Evolutionary conservation across 2,888 invertebrate genomes (phyloP), one percentile per base, ranked within the genome.

Genomic region (Cynaeus angustus): DNA sequence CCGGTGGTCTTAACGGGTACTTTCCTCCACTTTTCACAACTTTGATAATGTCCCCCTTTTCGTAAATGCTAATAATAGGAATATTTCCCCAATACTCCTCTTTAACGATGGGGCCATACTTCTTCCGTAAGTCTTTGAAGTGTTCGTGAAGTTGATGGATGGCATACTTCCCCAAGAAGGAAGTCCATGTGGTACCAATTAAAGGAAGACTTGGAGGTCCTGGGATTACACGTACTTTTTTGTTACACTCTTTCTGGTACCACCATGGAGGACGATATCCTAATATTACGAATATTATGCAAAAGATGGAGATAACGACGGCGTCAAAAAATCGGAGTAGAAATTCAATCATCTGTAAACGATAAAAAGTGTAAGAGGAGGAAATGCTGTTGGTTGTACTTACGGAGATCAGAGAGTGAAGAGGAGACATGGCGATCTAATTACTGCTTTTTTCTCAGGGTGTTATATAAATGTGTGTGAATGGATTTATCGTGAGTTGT

Each of bases 131-230:
- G 78, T 92, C 92, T 87, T 89, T 88, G 85, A 95, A 94, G 74
- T 92, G 93, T 80, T 92, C 91, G 82, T 94, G 94, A 46, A 95
- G 86, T 81, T 92, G 91, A 73, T 91, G 90, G 86, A 94, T 88
- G 78, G 87, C 88, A 79, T 94, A 94, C 68, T 89, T 87, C 9
- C 88, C 88, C 58, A 88, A 78, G 77, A 91, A 88, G 82, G 91
- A 94, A 58, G 94, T 88, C 95, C 95, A 95, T 62, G 91, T 88
- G 3, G 95, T 94, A 3, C 95, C 95, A 26, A 95, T 79, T 37
- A 94, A 84, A 0, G 95, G 95, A 43, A 95, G 78, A 0, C 90
- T 83, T 6, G 88, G 85, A 0, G 95, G 95, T 0, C 95, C 95
- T 0, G 95, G 95, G 43, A 95, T 89, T 48, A 87, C 84, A 13